These are phyloP conservation scores for Upupa epops DNA, from an alignment of 2,113 vertebrate genomes.

Conservation along the genomic window DNA sequence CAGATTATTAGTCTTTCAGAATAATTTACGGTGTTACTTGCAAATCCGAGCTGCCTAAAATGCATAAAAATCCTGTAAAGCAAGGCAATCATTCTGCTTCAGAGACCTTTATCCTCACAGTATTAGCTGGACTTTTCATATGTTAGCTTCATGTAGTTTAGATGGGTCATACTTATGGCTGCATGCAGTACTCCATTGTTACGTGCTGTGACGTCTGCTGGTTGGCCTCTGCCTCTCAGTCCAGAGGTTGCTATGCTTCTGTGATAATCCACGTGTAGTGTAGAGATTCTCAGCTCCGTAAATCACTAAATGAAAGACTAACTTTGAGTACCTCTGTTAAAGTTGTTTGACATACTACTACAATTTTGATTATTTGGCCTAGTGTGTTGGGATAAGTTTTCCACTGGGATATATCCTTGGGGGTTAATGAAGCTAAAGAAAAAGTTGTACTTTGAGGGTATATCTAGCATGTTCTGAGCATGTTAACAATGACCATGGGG, in stretches of 20 bases:
- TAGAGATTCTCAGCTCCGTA: slow-evolving; percentile 1
- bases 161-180: background rate
- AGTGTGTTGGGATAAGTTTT: background rate
- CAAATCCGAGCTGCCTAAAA: background rate
- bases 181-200: background rate
- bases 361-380: background rate
- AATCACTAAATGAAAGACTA: background rate
- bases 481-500: background rate
- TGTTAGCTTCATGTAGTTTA: background rate
- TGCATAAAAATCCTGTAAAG: background rate
- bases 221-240: slow-evolving; percentile 28
- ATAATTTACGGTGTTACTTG: background rate
- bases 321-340: background rate
- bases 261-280: background rate
- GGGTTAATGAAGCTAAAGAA: background rate
- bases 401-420: background rate
- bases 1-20: background rate
- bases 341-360: background rate
- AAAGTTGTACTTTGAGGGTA: background rate
- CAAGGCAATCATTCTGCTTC: background rate
- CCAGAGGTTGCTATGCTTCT: background rate
- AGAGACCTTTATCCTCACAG: background rate
- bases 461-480: background rate
- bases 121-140: background rate
- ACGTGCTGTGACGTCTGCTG: background rate